Base-by-base conservation (phyloP, 2,888 invertebrate species). In the Anthophora plumipes region DNA sequence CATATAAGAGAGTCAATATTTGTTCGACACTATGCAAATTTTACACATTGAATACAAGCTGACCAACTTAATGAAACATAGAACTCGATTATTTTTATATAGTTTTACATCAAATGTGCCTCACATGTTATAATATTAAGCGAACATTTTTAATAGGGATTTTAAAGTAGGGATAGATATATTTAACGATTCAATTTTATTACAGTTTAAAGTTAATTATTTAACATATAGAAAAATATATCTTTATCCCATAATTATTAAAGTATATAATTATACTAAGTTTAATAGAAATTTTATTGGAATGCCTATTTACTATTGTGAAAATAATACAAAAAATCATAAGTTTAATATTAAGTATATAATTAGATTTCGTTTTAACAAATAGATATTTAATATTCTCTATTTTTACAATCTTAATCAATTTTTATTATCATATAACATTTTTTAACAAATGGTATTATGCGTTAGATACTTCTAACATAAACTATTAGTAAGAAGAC, bases 351-450 rank as follows among this genome's bases (percentile, higher is more conserved):
- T 63, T 72, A 80, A 77, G 57, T 77, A 68, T 80, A 80, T 80
- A 37, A 76, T 79, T 80, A 80, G 66, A 80, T 67, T 48, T 78
- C 14, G 59, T 80, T 80, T 81, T 74, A 81, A 80, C 81, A 81
- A 82, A 82, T 75, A 82, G 71, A 80, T 80, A 75, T 82, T 82
- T 81, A 81, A 82, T 82, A 59, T 64, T 68, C 63, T 76, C 76
- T 81, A 71, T 76, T 70, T 77, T 86, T 85, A 82, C 83, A 86
- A 86, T 85, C 78, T 82, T 80, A 84, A 82, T 84, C 77, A 76
- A 85, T 85, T 82, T 88, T 89, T 88, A 87, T 89, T 89, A 85
- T 86, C 77, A 77, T 85, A 74, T 86, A 89, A 89, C 85, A 88
- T 89, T 88, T 73, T 69, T 82, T 88, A 88, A 88, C 85, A 88